These are phyloP conservation scores for Pseudopleuronectes americanus DNA, from an alignment of 2,797 vertebrate species.

Conservation along the genomic window DNA sequence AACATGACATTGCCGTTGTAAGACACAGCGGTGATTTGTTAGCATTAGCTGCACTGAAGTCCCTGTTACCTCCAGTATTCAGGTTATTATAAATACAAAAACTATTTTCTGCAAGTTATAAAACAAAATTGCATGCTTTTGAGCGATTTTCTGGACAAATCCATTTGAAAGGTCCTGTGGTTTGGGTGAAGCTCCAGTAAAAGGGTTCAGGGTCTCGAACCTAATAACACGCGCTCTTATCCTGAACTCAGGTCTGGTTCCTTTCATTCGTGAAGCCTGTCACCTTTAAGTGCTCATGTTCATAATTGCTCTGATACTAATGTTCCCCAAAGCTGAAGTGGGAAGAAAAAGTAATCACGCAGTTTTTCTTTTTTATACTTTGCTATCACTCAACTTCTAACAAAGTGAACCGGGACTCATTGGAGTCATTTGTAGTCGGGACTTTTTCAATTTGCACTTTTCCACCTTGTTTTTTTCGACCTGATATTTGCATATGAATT, in stretches of 20 bases:
- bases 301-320: neutral
- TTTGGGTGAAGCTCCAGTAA: too few species aligned
- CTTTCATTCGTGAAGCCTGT: slow-evolving; percentile 16
- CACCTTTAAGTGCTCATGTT: slow-evolving; percentile 4
- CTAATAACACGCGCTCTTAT: neutral
- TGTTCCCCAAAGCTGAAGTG: neutral
- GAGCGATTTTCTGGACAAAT: too few species aligned
- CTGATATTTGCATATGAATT: neutral
- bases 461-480: neutral
- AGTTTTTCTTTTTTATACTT: neutral
- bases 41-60: too few species aligned
- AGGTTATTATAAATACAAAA: too few species aligned
- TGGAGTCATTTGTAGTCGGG: neutral
- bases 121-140: too few species aligned
- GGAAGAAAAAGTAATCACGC: neutral
- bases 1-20: too few species aligned
- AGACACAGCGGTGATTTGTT: too few species aligned
- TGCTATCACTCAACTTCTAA: neutral
- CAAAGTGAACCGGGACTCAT: neutral
- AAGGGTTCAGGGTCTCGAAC: neutral
- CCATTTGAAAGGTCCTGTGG: too few species aligned
- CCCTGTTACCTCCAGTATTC: too few species aligned
- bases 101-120: too few species aligned
- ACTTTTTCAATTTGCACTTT: too few species aligned
- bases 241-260: neutral